These are phyloP conservation scores for Ctenodactylus gundi DNA, from an alignment of 2,113 vertebrate genomes.

Conservation along the genomic window DNA sequence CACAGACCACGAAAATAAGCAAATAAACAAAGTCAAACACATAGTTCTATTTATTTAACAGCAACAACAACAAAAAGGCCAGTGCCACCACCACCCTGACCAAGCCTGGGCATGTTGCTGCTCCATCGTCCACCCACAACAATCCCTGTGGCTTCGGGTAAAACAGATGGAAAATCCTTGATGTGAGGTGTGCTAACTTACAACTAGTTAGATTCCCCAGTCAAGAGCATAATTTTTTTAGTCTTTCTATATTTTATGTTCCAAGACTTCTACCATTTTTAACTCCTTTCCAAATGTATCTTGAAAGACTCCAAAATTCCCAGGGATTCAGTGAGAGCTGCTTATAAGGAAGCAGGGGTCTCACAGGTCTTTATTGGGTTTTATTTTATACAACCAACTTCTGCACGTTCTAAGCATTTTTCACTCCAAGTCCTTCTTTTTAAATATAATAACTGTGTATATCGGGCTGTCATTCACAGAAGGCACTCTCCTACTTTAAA, in stretches of 20 bases:
- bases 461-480: not conserved
- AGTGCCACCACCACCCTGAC: not conserved
- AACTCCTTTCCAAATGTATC: not conserved
- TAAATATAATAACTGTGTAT: not conserved
- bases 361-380: not conserved
- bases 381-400: not conserved
- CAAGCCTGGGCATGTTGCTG: fast-evolving
- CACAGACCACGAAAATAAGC: no score
- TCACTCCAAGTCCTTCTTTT: not conserved
- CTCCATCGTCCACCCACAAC: fast-evolving
- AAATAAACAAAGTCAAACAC: no score
- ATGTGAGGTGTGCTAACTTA: not conserved
- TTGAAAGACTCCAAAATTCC: not conserved
- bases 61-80: no score
- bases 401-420: not conserved
- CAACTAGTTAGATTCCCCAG: not conserved
- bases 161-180: not conserved
- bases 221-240: not conserved
- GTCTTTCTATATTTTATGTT: not conserved
- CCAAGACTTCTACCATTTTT: not conserved
- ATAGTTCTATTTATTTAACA: not conserved
- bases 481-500: not conserved
- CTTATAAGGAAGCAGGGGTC: fast-evolving
- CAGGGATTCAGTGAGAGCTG: not conserved
- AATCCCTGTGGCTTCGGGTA: no score